A percentile compares a stretch with the other conserved stretches of the same genome.
These are phyloP conservation scores for Aleiodes testaceus DNA, from an alignment of 2,888 invertebrate species.

Conservation along the genomic window DNA sequence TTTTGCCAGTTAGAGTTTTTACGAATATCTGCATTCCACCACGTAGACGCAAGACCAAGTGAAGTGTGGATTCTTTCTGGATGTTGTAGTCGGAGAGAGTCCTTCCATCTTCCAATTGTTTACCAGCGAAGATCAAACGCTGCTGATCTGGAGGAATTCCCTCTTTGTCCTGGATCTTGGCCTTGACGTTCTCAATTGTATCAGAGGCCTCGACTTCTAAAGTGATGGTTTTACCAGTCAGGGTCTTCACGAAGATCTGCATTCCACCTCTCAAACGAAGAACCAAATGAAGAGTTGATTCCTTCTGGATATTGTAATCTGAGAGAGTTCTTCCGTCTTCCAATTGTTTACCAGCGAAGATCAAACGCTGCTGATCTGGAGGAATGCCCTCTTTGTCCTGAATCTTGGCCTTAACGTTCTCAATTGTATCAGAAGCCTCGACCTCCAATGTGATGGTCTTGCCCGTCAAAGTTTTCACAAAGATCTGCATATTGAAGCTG, in stretches of 20 bases:
- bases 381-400: conserved; percentile 63
- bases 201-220: conserved; percentile 7
- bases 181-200: too few species aligned
- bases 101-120: conserved; percentile 45
- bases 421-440: too few species aligned
- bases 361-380: conserved; percentile 73
- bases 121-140: too few species aligned
- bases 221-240: conserved; percentile 31
- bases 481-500: conserved; percentile 88
- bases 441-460: conserved; percentile 72
- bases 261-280: conserved; percentile 83
- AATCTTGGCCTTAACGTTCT: conserved; percentile 59
- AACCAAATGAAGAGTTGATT: conserved; percentile 83
- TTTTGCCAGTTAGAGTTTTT: conserved; percentile 76
- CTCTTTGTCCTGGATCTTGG: too few species aligned
- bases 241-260: conserved; percentile 40
- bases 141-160: too few species aligned
- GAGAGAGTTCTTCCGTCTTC: conserved; percentile 77
- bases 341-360: conserved; percentile 74
- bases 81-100: conserved; percentile 53
- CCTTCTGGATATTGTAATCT: conserved; percentile 77
- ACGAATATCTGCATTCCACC: conserved; percentile 76
- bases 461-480: conserved; percentile 78
- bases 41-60: conserved; percentile 52
- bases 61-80: conserved; percentile 52